phyloP scores from a whole-genome alignment of 30 jellyfish, hydroid and myxozoan genomes.

The Cassiopea xamachana region DNA sequence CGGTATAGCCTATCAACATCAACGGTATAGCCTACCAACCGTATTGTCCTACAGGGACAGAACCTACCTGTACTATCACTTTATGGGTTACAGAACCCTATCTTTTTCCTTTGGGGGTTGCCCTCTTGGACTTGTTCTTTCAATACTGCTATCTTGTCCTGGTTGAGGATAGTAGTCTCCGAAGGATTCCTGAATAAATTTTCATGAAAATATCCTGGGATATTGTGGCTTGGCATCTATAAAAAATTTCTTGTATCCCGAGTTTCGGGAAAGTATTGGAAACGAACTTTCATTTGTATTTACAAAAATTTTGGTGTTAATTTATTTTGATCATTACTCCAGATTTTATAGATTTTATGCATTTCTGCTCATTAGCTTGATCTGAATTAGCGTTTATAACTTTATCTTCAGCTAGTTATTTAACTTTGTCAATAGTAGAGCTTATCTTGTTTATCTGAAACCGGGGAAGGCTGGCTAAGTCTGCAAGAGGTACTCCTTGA shows the following conservation, averaged over 20 bases:
- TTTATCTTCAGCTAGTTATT: neutral
- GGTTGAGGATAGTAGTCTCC: no score
- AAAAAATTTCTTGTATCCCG: no score
- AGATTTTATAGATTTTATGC: neutral
- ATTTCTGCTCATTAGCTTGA: neutral
- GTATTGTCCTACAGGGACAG: no score
- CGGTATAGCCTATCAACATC: no score
- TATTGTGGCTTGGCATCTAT: neutral
- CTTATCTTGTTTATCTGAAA: neutral
- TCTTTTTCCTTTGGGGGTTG: no score
- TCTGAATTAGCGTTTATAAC: neutral
- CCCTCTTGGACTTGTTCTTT: no score
- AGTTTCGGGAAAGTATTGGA: neutral
- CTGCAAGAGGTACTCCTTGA: neutral
- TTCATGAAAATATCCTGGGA: no score
- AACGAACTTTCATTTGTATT: neutral
- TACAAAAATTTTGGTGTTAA: neutral
- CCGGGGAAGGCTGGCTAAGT: neutral
- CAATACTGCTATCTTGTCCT: no score
- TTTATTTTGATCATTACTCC: neutral
- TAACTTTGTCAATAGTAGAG: neutral
- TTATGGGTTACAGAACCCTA: no score
- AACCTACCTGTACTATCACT: no score
- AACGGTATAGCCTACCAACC: no score
- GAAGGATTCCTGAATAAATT: no score